These are phyloP conservation scores for Rhamnusium bicolor DNA, from an alignment of 2,888 invertebrate genomes.

Conservation along the genomic window DNA sequence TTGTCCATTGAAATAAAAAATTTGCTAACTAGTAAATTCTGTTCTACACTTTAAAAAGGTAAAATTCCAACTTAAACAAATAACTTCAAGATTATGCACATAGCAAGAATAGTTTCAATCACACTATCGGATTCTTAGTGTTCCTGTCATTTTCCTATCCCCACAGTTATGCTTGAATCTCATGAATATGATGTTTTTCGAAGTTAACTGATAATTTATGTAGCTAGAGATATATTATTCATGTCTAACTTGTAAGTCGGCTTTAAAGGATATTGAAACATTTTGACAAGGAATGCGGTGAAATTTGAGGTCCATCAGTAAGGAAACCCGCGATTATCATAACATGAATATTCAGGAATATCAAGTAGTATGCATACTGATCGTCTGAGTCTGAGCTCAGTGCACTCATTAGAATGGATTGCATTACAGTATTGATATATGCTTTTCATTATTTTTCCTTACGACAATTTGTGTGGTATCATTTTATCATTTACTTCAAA, in stretches of 20 bases:
- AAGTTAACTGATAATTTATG: slow-evolving; percentile 33
- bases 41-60: too few relatives aligned
- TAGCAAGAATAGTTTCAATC: too few relatives aligned
- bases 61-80: too few relatives aligned
- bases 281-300: slow-evolving; percentile 24
- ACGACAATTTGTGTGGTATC: too few relatives aligned
- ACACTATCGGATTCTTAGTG: too few relatives aligned
- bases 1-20: too few relatives aligned
- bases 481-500: too few relatives aligned
- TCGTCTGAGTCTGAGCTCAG: background rate
- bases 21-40: too few relatives aligned
- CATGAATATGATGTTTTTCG: background rate
- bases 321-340: slow-evolving; percentile 26
- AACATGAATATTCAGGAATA: slow-evolving; percentile 28
- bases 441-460: too few relatives aligned
- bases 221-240: slow-evolving; percentile 37
- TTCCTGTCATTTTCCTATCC: too few relatives aligned
- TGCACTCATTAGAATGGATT: slow-evolving; percentile 16
- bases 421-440: too few relatives aligned
- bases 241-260: slow-evolving; percentile 40
- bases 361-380: slow-evolving; percentile 14
- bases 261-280: slow-evolving; percentile 37
- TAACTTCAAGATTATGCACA: too few relatives aligned
- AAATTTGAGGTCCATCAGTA: slow-evolving; percentile 34
- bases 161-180: background rate